Percentiles rank a stretch among this genome's conserved stretches.
Evolutionary conservation across 2,888 invertebrate genomes (phyloP).

Genomic region (Cryptophagus acutangulus): DNA sequence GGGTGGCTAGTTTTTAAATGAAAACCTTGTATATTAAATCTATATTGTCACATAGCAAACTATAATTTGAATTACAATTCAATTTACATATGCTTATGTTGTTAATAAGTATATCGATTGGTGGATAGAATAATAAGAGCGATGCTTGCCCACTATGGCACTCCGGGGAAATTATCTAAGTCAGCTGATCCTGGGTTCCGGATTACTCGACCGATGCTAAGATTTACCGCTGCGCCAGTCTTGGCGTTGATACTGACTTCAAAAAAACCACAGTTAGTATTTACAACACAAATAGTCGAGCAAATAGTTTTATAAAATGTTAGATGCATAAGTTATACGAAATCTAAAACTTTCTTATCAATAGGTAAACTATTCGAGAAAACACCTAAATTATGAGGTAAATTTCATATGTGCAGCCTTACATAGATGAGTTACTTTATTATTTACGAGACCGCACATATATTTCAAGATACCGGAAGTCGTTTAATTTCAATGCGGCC

Average conservation of each 20-base stretch:
- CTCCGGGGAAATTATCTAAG: slow-evolving; percentile 40
- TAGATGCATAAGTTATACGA: too few species aligned
- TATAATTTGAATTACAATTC: too few species aligned
- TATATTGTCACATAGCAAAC: too few species aligned
- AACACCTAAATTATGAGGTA: slow-evolving; percentile 29
- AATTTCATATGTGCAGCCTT: slow-evolving; percentile 32
- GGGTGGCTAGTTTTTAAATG: too few species aligned
- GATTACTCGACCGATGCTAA: slow-evolving; percentile 32
- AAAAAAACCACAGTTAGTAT: too few species aligned
- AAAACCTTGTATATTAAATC: neutral
- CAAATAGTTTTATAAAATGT: too few species aligned
- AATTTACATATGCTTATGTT: neutral
- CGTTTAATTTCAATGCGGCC: slow-evolving; percentile 37
- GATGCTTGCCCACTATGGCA: slow-evolving; percentile 38
- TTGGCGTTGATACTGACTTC: too few species aligned
- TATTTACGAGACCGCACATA: slow-evolving; percentile 33
- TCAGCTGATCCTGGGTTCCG: slow-evolving; percentile 31
- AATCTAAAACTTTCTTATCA: too few species aligned
- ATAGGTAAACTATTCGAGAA: too few species aligned
- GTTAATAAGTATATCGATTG: slow-evolving; percentile 29
- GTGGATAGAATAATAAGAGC: slow-evolving; percentile 32
- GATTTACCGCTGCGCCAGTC: slow-evolving; percentile 34
- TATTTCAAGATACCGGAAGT: slow-evolving; percentile 37
- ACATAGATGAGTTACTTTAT: slow-evolving; percentile 34
- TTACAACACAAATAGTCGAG: too few species aligned